A percentile compares a stretch with the other conserved stretches of the same genome.
Evolutionary conservation across 1,140 invertebrate genomes (phyloP).

Genomic region (Globodera rostochiensis): DNA sequence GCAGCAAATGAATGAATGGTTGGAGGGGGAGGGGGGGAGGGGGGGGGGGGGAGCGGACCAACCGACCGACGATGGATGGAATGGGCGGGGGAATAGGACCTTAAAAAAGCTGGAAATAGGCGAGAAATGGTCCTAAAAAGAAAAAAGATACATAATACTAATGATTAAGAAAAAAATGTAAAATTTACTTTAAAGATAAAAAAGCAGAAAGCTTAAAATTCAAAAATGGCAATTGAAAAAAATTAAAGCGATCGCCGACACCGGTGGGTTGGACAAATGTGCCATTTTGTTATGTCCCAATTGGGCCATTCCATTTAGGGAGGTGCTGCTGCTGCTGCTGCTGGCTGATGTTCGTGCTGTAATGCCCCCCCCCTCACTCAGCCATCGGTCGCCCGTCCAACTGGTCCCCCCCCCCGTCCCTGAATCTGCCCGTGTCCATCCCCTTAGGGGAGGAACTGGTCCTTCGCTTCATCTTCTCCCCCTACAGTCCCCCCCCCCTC

Average conservation of each 20-base stretch:
- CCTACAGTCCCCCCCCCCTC: background rate
- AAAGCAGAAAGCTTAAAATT: background rate
- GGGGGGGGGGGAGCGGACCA: background rate
- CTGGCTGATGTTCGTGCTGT: background rate
- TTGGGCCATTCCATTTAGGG: background rate
- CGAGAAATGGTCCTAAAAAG: background rate
- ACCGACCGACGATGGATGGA: background rate
- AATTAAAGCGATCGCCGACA: background rate
- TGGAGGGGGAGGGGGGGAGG: background rate
- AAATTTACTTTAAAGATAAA: background rate
- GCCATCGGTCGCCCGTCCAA: background rate
- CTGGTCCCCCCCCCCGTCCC: background rate
- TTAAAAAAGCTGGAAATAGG: constrained; percentile 3
- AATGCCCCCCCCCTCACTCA: background rate
- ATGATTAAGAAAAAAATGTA: background rate
- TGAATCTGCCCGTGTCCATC: background rate
- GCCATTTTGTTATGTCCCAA: background rate
- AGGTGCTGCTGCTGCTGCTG: background rate
- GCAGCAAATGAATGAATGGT: background rate
- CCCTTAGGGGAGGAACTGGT: background rate
- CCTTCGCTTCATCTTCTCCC: background rate
- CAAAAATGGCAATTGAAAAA: constrained; percentile 1
- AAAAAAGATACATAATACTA: background rate
- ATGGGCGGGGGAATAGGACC: background rate
- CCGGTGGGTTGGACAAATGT: background rate